Evolutionary conservation across 2,113 vertebrate species (phyloP), one percentile per base, ranked within the genome.

Genomic region (Sciurus niger): DNA sequence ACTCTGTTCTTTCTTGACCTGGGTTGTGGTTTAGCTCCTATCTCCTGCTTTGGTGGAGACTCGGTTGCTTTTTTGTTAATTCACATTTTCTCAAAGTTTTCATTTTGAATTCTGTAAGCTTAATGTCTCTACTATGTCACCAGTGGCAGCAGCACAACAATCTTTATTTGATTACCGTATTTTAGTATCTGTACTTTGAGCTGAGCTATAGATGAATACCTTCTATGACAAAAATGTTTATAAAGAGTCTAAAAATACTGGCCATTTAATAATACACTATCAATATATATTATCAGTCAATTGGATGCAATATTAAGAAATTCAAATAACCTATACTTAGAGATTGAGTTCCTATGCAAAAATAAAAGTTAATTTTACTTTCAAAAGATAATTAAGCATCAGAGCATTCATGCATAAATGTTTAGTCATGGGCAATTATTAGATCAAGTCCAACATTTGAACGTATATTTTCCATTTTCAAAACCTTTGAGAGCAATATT

Each of bases 331-430:
- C 46, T 86, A 8, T 78, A 89, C 30, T 82, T 87, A 73, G 37
- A 86, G 5, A 87, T 65, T 20, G 22, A 90, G n/a, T 32, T 74
- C 77, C 46, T 92, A 58, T 89, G 34, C 77, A 77, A 93, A 83
- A 40, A 0, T 77, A 79, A 34, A 77, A 85, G 40, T 68, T 96
- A 78, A 92, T 97, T 97, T 95, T 95, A 73, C 16, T 72, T 90
- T 93, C 28, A 96, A 97, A 97, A 63, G 77, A 88, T 96, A 96
- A 97, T 97, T 97, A 96, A 12, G 76, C 96, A 96, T 95, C 96
- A 83, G 85, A 90, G 93, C 97, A 95, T 96, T 97, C 98, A 97
- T 92, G 84, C 79, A 85, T 72, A 93, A 95, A 96, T 94, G 14
- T 40, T 95, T 96, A 88, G 96, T 95, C 37, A 74, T 86, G 32